Evolutionary conservation across 1,140 invertebrate genomes (phyloP), one percentile per base, ranked within the genome.

Genomic region (Leguminivora glycinivorella): DNA sequence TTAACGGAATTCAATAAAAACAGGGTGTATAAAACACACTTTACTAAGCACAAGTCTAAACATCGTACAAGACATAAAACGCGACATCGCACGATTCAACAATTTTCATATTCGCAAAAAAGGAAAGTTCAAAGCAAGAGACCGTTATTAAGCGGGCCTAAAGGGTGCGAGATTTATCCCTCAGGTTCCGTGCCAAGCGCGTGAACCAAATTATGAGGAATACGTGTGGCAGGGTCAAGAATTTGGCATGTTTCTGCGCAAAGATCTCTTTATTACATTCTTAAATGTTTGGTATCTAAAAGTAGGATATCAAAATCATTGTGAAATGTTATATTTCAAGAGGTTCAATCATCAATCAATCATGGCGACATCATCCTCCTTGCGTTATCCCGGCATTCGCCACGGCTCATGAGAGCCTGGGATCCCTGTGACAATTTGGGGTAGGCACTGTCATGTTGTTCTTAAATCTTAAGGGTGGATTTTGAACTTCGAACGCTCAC

Each of bases 141-240:
- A 63, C 58, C 58, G 58, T 63, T 63, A 63, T 63, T 63, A 63
- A n/a, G 26, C 4, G 14, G 58, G 25, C 26, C 12, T 25, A 58
- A 58, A 58, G 25, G 56, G 22, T 14, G 56, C 10, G 56, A 26
- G 25, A 63, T 63, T 63, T 63, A 63, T 29, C 25, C 26, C 14
- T 17, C 4, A 26, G 26, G 58, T 31, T 29, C 17, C 58, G 26
- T 63, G 58, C 25, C 58, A 19, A 31, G 26, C 2, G 12, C 26
- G 26, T 17, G 58, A 63, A 31, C 12, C 25, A 63, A 63, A 63
- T 63, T 63, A 29, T n/a, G 25, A 34, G 58, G 6, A 0, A 17
- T 5, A 52, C 40, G 40, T 43, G 40, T 43, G 40, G 40, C 12
- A n/a, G 40, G 14, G 40, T 43, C 14, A 43, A n/a, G 1, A 5